Conservation (phyloP, 37 sponge, comb jelly and placozoan species). For the Axinella damicornis region DNA sequence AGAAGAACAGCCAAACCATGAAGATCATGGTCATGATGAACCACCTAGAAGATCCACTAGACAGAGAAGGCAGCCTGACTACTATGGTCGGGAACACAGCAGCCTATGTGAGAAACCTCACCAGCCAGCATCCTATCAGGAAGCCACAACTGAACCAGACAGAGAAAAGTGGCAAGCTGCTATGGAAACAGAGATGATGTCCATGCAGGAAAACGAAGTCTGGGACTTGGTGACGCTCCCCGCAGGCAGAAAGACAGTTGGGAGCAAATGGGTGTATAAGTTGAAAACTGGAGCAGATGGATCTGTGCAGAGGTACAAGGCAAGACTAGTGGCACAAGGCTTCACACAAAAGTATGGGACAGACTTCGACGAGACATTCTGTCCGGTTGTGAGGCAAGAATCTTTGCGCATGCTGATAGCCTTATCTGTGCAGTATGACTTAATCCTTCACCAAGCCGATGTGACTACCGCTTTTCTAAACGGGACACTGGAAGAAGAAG, state of each 20-base stretch:
- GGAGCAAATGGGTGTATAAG: conserved; percentile 69
- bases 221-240: conserved; percentile 45
- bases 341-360: conserved; percentile 51
- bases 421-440: conserved; percentile 27
- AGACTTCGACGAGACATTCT: conserved; percentile 67
- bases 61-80: too few relatives aligned
- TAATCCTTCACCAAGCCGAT: conserved; percentile 47
- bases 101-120: not conserved
- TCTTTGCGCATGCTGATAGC: conserved; percentile 55
- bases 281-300: conserved; percentile 42
- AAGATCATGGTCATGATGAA: too few relatives aligned
- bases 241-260: not conserved
- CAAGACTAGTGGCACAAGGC: conserved; percentile 58
- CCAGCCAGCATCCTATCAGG: not conserved
- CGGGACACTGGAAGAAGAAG: conserved; percentile 54
- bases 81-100: not conserved
- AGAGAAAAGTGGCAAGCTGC: too few relatives aligned
- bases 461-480: conserved; percentile 63
- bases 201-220: conserved; percentile 40
- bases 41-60: too few relatives aligned
- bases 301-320: conserved; percentile 28
- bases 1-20: too few relatives aligned
- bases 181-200: too few relatives aligned
- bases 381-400: conserved; percentile 40
- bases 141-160: too few relatives aligned